phyloP scores from a whole-genome alignment of 2,797 vertebrate species.

The Micropoecilia bifurca region DNA sequence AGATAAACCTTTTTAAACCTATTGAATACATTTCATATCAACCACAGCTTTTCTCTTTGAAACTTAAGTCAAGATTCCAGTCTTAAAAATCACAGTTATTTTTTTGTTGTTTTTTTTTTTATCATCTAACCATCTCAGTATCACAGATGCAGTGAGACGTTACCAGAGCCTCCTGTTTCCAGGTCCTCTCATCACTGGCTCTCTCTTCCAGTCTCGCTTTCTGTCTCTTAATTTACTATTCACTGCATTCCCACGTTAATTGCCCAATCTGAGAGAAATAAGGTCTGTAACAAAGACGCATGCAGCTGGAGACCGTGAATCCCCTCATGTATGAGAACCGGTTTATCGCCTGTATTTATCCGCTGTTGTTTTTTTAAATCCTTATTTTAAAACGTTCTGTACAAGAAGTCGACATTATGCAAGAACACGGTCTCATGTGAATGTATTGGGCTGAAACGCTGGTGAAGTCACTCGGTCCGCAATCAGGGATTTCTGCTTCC shows the following conservation, averaged over 20 bases:
- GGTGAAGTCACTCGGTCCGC: neutral
- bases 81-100: neutral
- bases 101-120: neutral
- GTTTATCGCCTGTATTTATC: slow-evolving; percentile 4
- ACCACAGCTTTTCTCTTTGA: neutral
- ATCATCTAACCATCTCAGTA: neutral
- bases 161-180: slow-evolving; percentile 16
- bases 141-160: slow-evolving; percentile 13
- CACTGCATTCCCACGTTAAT: slow-evolving; percentile 2
- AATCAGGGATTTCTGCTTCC: neutral
- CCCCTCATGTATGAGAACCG: neutral
- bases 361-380: neutral
- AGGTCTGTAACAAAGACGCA: neutral
- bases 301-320: slow-evolving; percentile 4
- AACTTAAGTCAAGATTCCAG: no score
- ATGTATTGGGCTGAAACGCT: neutral
- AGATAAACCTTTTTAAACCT: neutral
- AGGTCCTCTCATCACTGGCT: neutral
- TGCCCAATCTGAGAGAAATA: slow-evolving; percentile 6
- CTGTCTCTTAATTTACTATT: neutral
- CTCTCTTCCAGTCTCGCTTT: neutral
- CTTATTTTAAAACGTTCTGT: neutral
- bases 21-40: neutral
- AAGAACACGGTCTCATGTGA: neutral
- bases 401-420: neutral